Evolutionary conservation across 2,797 vertebrate species (phyloP).

Genomic region (Platyrinchus mystaceus): DNA sequence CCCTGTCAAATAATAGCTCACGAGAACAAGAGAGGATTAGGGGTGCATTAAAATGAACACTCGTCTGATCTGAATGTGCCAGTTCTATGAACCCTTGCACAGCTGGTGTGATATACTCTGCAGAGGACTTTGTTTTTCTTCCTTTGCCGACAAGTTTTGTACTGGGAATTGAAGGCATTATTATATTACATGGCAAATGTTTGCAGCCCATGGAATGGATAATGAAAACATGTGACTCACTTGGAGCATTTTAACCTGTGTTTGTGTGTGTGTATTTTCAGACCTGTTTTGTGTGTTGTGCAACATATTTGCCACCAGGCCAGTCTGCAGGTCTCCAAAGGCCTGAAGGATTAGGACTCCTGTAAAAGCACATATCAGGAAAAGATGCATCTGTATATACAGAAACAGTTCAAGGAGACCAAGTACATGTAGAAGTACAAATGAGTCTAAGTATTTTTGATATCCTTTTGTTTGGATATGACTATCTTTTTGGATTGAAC

Average conservation of each 20-base stretch:
- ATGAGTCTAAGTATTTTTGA: not conserved
- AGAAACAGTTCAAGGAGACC: not conserved
- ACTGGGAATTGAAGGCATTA: not conserved
- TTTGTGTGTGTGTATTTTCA: not conserved
- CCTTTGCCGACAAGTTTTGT: not conserved
- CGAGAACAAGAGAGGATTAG: not conserved
- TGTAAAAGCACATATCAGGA: not conserved
- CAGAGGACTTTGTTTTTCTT: not conserved
- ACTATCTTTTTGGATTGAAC: not conserved
- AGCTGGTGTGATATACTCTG: not conserved
- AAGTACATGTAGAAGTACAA: not conserved
- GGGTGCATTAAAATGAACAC: not conserved
- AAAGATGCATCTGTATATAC: not conserved
- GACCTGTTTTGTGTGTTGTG: not conserved
- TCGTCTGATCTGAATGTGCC: not conserved
- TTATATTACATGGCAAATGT: not conserved
- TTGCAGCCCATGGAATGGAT: not conserved
- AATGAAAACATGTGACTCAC: not conserved
- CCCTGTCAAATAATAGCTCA: not conserved
- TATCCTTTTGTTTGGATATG: not conserved
- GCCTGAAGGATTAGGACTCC: not conserved
- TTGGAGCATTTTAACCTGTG: not conserved
- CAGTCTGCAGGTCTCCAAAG: not conserved
- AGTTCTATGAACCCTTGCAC: not conserved
- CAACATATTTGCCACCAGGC: not conserved